Evolutionary conservation across 2,888 invertebrate species (phyloP).

Genomic region (Cryptocephalus primarius): DNA sequence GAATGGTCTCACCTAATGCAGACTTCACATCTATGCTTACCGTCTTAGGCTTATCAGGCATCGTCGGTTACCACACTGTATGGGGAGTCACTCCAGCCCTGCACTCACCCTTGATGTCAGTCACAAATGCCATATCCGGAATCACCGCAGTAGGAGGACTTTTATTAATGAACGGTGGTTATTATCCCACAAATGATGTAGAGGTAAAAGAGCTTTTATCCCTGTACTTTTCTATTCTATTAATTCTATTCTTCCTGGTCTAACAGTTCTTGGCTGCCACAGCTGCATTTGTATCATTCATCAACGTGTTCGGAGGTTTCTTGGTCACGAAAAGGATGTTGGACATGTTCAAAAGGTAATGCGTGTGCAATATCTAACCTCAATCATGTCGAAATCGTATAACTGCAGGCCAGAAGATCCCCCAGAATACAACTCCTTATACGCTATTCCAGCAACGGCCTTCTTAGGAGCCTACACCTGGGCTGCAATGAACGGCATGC

Average conservation of each 20-base stretch:
- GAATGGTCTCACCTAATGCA: slow-evolving; percentile 68
- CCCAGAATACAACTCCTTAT: slow-evolving; percentile 73
- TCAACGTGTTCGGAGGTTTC: slow-evolving; percentile 87
- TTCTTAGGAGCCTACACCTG: slow-evolving; percentile 57
- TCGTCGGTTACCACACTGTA: slow-evolving; percentile 79
- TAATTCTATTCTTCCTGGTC: no score
- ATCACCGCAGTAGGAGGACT: slow-evolving; percentile 88
- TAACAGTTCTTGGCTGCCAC: slow-evolving; percentile 60
- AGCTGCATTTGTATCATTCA: slow-evolving; percentile 78
- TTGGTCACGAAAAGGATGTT: slow-evolving; percentile 83
- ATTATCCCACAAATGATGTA: slow-evolving; percentile 61
- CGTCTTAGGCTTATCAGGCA: slow-evolving; percentile 70
- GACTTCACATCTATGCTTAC: slow-evolving; percentile 82
- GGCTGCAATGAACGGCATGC: slow-evolving; percentile 51
- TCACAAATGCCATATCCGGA: slow-evolving; percentile 85
- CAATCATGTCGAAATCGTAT: not conserved
- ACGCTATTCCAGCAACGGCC: slow-evolving; percentile 64
- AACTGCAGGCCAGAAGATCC: slow-evolving; percentile 60
- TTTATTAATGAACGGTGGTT: slow-evolving; percentile 75
- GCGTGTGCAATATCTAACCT: no score
- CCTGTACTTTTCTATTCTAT: no score
- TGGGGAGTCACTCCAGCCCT: slow-evolving; percentile 88
- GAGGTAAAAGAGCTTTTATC: slow-evolving; percentile 40
- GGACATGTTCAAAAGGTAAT: slow-evolving; percentile 77
- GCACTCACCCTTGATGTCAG: slow-evolving; percentile 86